phyloP scores from a whole-genome alignment of 2,797 vertebrate species.

The Limnodromus scolopaceus region DNA sequence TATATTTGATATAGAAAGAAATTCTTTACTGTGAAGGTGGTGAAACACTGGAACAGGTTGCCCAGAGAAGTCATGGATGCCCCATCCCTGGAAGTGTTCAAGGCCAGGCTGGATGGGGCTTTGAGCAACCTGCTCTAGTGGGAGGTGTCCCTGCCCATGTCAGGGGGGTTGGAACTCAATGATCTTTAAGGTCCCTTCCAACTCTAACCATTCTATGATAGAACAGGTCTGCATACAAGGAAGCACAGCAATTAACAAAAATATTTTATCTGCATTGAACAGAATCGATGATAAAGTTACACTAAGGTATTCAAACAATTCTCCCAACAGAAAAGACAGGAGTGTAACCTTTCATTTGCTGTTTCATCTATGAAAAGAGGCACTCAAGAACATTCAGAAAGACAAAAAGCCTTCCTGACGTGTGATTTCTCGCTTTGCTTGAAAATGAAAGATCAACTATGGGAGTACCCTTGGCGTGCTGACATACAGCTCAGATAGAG shows the following conservation, averaged over 20 bases:
- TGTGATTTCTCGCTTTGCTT: not conserved
- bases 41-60: too few species aligned
- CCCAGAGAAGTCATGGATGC: too few species aligned
- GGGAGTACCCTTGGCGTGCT: not conserved
- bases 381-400: not conserved
- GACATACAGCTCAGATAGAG: not conserved
- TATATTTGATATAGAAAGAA: too few species aligned
- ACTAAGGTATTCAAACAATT: not conserved
- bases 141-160: too few species aligned
- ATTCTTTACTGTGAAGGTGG: too few species aligned
- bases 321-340: not conserved
- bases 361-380: not conserved
- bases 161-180: too few species aligned
- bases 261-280: not conserved
- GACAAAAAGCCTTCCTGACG: not conserved
- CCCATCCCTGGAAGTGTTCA: too few species aligned
- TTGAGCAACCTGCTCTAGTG: too few species aligned
- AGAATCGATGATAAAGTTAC: not conserved
- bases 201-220: too few species aligned
- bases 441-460: not conserved
- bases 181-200: too few species aligned
- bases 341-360: not conserved
- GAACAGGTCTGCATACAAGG: not conserved
- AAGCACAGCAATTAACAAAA: not conserved
- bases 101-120: too few species aligned